A percentile compares a stretch with the other conserved stretches of the same genome.
These are phyloP conservation scores for Caenorhabditis inopinata DNA, from an alignment of 1,140 invertebrate genomes.

Conservation along the genomic window DNA sequence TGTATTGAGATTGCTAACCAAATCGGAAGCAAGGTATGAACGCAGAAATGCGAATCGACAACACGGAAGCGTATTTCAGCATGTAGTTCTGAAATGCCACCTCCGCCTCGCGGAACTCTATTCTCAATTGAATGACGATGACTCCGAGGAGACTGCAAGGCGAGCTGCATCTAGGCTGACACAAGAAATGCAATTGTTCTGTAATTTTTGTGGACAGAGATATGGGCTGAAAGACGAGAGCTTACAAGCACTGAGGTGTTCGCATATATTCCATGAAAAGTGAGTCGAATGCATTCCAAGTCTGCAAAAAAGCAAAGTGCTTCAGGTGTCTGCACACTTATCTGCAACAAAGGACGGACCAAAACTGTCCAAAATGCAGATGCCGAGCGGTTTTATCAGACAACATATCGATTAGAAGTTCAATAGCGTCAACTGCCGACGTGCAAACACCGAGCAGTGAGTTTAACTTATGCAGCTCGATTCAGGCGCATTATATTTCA, in stretches of 20 bases:
- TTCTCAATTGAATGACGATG: slow-evolving; percentile 57
- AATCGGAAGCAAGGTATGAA: slow-evolving; percentile 61
- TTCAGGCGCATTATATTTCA: neutral
- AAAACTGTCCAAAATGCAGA: slow-evolving; percentile 54
- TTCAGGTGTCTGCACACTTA: slow-evolving; percentile 53
- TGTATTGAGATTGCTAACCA: slow-evolving; percentile 64
- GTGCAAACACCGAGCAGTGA: slow-evolving; percentile 44
- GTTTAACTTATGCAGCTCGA: neutral
- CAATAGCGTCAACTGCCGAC: slow-evolving; percentile 44
- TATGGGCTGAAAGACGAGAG: slow-evolving; percentile 61
- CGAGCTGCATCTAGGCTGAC: slow-evolving; percentile 51
- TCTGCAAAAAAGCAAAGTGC: neutral
- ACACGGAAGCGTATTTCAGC: slow-evolving; percentile 41
- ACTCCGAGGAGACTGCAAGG: slow-evolving; percentile 57
- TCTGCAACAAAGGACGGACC: slow-evolving; percentile 42
- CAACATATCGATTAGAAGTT: slow-evolving; percentile 49
- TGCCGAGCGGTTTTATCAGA: slow-evolving; percentile 49
- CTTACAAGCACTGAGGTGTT: slow-evolving; percentile 62
- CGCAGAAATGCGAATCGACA: neutral
- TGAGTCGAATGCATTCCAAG: slow-evolving; percentile 4
- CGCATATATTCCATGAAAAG: slow-evolving; percentile 66
- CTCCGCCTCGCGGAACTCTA: slow-evolving; percentile 63
- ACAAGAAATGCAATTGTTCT: slow-evolving; percentile 66
- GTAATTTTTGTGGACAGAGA: slow-evolving; percentile 65
- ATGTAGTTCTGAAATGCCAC: slow-evolving; percentile 65